Base-by-base conservation (phyloP, 2,888 invertebrate species). In the Cerastis rubricosa region DNA sequence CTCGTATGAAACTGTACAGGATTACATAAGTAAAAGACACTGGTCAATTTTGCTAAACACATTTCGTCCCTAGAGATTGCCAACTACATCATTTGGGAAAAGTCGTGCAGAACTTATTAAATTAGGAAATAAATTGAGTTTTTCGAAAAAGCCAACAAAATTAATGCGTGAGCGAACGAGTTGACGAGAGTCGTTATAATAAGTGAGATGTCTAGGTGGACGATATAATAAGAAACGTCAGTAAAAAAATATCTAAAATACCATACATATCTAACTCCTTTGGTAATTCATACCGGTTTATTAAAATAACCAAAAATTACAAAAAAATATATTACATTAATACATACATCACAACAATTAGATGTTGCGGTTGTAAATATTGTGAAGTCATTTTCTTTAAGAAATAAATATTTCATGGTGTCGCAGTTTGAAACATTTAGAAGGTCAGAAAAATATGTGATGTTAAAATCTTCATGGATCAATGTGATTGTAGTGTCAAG, bases 221-320 rank as follows among this genome's bases (percentile, higher is more conserved):
- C 64, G 66, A 86, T 79, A 77, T 76, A 68, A 76, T 69, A 75
- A 74, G 83, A 85, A 88, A 91, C 76, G 79, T 86, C 86, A 83
- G 85, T 90, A 90, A 92, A 92, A 72, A 59, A 94, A 93, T 94
- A 94, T 94, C 92, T 94, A 95, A 93, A 94, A 92, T 89, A 92
- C 94, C 94, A 96, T 93, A 92, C 93, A 93, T 95, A 96, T 91
- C 95, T 96, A 96, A 95, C 93, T 92, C 94, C 96, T 96, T 96
- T 96, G 96, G 96, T 96, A 95, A 95, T 94, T 92, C 92, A 94
- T 95, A 96, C 96, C 96, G 96, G 95, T 94, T 94, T 94, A 93
- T 92, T 91, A 92, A 89, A 91, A 92, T 92, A 94, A 95, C 92
- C 90, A 94, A 93, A 85, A 84, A 70, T 83, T 88, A 91, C 91